Evolutionary conservation across 2,113 vertebrate species (phyloP).

Genomic region (Eublepharis macularius): DNA sequence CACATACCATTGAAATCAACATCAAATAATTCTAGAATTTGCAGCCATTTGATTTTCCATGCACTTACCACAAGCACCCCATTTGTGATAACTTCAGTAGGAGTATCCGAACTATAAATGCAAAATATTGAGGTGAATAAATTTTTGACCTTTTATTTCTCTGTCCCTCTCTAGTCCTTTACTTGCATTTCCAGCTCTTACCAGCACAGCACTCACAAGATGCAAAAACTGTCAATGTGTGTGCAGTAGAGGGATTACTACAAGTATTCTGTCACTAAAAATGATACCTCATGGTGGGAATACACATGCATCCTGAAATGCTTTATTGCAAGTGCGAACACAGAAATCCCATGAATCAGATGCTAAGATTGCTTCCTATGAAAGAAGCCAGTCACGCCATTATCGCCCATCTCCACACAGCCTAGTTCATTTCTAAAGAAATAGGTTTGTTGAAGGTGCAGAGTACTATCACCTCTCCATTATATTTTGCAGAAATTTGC

Average conservation of each 20-base stretch:
- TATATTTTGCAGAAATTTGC: background rate
- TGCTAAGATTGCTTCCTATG: background rate
- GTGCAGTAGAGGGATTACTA: background rate
- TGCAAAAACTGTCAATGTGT: background rate
- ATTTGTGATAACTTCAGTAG: slow-evolving; percentile 74
- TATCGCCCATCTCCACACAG: background rate
- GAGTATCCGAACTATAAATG: slow-evolving; percentile 67
- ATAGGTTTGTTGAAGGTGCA: background rate
- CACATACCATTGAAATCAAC: background rate
- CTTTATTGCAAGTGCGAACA: background rate
- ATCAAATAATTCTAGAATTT: background rate
- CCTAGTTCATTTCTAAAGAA: background rate
- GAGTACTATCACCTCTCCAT: background rate
- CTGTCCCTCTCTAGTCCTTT: background rate
- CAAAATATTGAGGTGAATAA: background rate
- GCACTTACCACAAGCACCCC: slow-evolving; percentile 80
- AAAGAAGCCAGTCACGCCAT: background rate
- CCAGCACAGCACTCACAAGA: background rate
- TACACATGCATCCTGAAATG: background rate
- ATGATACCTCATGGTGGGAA: background rate
- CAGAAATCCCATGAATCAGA: background rate
- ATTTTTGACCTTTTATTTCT: background rate
- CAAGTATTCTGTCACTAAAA: background rate
- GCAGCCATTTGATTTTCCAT: background rate
- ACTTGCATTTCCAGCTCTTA: background rate